Evolutionary conservation across 2,797 vertebrate genomes (phyloP).

Genomic region (Centroberyx gerrardi): DNA sequence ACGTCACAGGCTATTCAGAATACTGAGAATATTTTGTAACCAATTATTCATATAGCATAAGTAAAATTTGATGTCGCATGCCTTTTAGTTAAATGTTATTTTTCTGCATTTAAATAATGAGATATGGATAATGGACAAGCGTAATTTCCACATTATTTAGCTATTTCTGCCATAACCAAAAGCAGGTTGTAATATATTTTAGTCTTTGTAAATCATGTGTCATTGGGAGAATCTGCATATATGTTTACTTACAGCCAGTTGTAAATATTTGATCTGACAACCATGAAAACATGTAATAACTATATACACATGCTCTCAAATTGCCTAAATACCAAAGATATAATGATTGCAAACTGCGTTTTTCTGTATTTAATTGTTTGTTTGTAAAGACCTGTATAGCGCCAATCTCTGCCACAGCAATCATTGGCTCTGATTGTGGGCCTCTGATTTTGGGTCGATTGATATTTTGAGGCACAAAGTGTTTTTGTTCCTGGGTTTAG

Average conservation of each 20-base stretch:
- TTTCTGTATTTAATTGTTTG: background rate
- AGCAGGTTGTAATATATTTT: background rate
- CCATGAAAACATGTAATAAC: background rate
- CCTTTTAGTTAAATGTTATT: background rate
- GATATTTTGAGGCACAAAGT: background rate
- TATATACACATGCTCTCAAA: slow-evolving; percentile 3
- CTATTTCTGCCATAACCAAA: background rate
- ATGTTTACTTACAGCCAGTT: slow-evolving; percentile 8
- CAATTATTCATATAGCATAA: slow-evolving; percentile 5
- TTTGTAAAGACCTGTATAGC: background rate
- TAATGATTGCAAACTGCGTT: slow-evolving; percentile 6
- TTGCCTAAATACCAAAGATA: slow-evolving; percentile 39
- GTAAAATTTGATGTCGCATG: background rate
- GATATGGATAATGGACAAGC: background rate
- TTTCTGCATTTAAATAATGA: background rate
- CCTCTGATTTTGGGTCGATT: background rate
- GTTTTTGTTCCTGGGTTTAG: background rate
- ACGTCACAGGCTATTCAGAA: slow-evolving; percentile 12
- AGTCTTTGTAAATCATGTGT: slow-evolving; percentile 3
- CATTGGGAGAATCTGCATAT: slow-evolving; percentile 16
- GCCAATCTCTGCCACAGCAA: no score
- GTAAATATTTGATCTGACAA: slow-evolving; percentile 1
- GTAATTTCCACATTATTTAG: background rate
- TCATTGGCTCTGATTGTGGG: background rate
- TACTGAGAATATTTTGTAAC: slow-evolving; percentile 13